phyloP scores from a whole-genome alignment of 2,113 vertebrate species.

The Crotalus horridus region DNA sequence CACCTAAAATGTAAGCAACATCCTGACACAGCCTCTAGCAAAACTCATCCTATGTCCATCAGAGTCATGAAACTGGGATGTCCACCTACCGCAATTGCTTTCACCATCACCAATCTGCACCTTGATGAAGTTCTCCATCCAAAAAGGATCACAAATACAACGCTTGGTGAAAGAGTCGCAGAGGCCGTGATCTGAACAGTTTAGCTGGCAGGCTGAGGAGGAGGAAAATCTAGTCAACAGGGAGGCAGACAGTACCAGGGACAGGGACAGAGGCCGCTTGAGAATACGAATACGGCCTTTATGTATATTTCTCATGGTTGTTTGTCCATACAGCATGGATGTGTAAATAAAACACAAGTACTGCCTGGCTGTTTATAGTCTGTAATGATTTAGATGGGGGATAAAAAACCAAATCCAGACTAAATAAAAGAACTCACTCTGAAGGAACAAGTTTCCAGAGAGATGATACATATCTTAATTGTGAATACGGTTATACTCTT shows the following conservation, averaged over 20 bases:
- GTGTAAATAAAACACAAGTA: not conserved
- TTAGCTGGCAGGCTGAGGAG: constrained; percentile 87
- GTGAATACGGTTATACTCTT: not conserved
- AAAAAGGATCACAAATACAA: constrained; percentile 93
- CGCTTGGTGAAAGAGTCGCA: constrained; percentile 91
- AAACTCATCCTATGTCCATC: accelerated
- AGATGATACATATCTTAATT: not conserved
- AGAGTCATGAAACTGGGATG: accelerated
- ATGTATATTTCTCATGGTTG: not conserved
- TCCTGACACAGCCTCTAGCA: not conserved
- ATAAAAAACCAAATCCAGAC: not conserved
- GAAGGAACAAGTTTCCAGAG: not conserved
- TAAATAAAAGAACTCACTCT: not conserved
- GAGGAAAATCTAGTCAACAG: constrained; percentile 17
- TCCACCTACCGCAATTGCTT: constrained; percentile 89
- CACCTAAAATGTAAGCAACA: not conserved
- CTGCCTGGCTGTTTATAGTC: not conserved
- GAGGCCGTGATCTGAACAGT: constrained; percentile 92
- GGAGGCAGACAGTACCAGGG: not conserved
- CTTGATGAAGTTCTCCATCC: constrained; percentile 98
- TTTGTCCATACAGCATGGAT: not conserved
- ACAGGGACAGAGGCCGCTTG: not conserved
- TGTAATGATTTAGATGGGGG: not conserved
- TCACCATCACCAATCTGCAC: constrained; percentile 85
- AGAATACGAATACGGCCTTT: not conserved